phyloP scores from a whole-genome alignment of 2,888 invertebrate species.

The Epicampocera succincta region DNA sequence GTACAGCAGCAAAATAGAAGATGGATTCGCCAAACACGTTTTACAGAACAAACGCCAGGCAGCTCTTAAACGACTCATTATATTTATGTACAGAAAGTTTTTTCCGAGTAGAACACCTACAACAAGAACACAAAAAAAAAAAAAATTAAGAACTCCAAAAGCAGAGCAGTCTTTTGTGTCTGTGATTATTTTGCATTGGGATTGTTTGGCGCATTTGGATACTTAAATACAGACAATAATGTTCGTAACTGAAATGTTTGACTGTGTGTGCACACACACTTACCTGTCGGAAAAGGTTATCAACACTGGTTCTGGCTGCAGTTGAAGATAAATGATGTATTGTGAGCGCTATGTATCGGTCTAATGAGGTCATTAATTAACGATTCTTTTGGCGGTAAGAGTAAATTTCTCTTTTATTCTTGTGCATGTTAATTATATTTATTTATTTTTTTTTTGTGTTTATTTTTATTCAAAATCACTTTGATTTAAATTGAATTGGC shows the following conservation, averaged over 20 bases:
- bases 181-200: conserved; percentile 50
- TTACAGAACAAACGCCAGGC: not conserved
- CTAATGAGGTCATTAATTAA: conserved; percentile 74
- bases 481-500: conserved; percentile 13
- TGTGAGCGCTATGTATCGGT: conserved; percentile 72
- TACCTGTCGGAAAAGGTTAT: conserved; percentile 57
- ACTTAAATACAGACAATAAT: not conserved
- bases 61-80: not conserved
- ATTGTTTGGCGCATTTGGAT: conserved; percentile 14
- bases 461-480: conserved; percentile 22
- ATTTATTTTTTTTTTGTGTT: no score
- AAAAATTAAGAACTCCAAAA: no score
- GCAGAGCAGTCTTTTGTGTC: no score
- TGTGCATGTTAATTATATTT: not conserved
- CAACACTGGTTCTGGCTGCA: conserved; percentile 58
- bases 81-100: not conserved
- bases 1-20: not conserved
- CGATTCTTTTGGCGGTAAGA: conserved; percentile 55
- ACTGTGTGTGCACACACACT: conserved; percentile 14
- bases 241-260: not conserved
- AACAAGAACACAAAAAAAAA: conserved; percentile 1
- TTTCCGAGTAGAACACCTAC: conserved; percentile 37
- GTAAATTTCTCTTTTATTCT: conserved; percentile 20
- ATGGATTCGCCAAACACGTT: not conserved
- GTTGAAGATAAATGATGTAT: conserved; percentile 71